Conservation (phyloP, 2,888 invertebrate genomes). For the Dexiosoma caninum region DNA sequence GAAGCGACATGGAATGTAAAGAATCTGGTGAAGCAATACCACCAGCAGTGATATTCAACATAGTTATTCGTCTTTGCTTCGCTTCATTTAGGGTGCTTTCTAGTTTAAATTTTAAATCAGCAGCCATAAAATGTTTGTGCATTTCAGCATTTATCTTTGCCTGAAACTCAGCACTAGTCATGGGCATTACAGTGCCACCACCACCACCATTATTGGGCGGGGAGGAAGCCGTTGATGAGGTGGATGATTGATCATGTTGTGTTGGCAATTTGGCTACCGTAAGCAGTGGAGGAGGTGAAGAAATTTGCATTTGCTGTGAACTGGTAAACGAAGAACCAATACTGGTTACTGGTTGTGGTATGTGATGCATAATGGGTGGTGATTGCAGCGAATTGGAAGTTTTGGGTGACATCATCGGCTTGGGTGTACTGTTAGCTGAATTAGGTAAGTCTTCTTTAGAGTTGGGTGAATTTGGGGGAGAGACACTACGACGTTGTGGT, state of each 20-base stretch:
- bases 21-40: conserved; percentile 17
- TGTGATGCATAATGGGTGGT: conserved; percentile 68
- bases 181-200: conserved; percentile 56
- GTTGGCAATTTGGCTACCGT: conserved; percentile 68
- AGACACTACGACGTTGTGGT: conserved; percentile 68
- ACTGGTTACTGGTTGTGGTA: conserved; percentile 68
- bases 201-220: conserved; percentile 66
- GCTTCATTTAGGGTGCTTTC: conserved; percentile 73
- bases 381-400: conserved; percentile 54
- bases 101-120: conserved; percentile 75
- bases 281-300: conserved; percentile 73
- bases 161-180: conserved; percentile 72
- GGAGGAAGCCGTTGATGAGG: conserved; percentile 71
- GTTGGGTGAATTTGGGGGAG: conserved; percentile 64
- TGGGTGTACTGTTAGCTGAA: conserved; percentile 47
- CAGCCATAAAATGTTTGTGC: conserved; percentile 76
- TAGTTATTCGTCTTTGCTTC: conserved; percentile 70
- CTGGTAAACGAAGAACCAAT: conserved; percentile 62
- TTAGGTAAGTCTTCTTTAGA: conserved; percentile 58
- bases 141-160: conserved; percentile 77
- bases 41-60: conserved; percentile 63
- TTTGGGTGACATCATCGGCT: conserved; percentile 48
- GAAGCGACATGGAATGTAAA: conserved; percentile 64
- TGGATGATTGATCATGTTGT: conserved; percentile 71
- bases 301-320: conserved; percentile 69